Percentiles rank a stretch among this genome's conserved stretches.
Conservation (phyloP, 2,113 vertebrate species). For the Lepus timidus region DNA sequence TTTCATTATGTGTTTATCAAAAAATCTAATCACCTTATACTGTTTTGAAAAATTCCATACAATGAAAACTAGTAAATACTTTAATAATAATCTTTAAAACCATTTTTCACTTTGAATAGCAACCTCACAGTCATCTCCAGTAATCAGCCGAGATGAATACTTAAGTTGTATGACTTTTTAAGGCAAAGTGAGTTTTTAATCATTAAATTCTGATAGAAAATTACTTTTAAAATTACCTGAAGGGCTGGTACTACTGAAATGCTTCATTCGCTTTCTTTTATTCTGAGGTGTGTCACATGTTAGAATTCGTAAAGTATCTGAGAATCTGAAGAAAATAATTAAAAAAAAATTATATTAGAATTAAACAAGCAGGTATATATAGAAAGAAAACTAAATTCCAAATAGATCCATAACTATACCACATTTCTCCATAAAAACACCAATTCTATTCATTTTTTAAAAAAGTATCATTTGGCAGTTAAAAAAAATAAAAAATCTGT, state of each 20-base stretch:
- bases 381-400: slow-evolving; percentile 4
- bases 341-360: slow-evolving; percentile 51
- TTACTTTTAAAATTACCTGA: slow-evolving; percentile 82
- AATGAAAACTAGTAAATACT: slow-evolving; percentile 49
- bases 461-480: background rate
- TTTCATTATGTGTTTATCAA: slow-evolving; percentile 36
- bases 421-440: too few species aligned
- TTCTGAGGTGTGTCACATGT: slow-evolving; percentile 84
- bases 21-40: background rate
- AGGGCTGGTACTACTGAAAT: slow-evolving; percentile 44
- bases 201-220: slow-evolving; percentile 33
- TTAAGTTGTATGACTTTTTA: slow-evolving; percentile 34
- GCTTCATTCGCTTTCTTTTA: slow-evolving; percentile 55
- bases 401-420: background rate
- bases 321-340: slow-evolving; percentile 78
- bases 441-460: background rate
- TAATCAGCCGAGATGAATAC: background rate
- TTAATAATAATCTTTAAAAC: slow-evolving; percentile 47
- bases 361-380: background rate
- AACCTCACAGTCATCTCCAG: slow-evolving; percentile 23
- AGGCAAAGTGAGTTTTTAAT: slow-evolving; percentile 37
- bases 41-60: background rate
- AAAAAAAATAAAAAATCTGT: background rate
- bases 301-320: slow-evolving; percentile 90
- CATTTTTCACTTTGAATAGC: background rate